These are phyloP conservation scores for Fregata magnificens DNA, from an alignment of 2,113 vertebrate species.

Conservation along the genomic window DNA sequence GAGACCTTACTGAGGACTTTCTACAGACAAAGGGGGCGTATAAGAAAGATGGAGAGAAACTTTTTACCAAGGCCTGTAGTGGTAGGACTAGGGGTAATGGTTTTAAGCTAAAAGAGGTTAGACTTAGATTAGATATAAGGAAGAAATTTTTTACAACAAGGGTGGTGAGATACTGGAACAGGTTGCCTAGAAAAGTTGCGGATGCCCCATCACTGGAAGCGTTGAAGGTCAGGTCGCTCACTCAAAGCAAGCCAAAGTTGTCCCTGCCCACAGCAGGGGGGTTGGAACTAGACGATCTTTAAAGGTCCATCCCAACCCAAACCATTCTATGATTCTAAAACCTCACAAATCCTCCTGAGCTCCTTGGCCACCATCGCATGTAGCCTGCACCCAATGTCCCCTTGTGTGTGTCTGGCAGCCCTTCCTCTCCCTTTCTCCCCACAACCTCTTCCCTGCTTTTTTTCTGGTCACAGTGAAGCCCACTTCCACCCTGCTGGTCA, in stretches of 20 bases:
- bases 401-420: background rate
- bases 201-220: background rate
- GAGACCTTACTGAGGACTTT: background rate
- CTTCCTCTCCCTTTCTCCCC: background rate
- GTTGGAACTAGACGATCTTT: background rate
- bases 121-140: background rate
- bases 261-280: background rate
- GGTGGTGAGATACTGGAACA: background rate
- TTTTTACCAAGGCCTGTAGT: background rate
- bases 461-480: background rate
- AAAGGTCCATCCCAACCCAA: background rate
- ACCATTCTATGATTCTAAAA: background rate
- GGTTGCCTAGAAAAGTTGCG: background rate
- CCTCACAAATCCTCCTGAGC: background rate
- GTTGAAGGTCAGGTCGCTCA: background rate
- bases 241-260: background rate
- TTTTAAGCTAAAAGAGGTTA: background rate
- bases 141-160: background rate
- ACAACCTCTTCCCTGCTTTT: background rate
- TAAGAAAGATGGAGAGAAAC: background rate
- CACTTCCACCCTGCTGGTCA: background rate
- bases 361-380: fast-evolving
- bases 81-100: background rate
- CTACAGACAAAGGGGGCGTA: background rate
- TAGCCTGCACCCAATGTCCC: fast-evolving